Conservation (phyloP, 2,113 vertebrate genomes). For the Clupea harengus region DNA sequence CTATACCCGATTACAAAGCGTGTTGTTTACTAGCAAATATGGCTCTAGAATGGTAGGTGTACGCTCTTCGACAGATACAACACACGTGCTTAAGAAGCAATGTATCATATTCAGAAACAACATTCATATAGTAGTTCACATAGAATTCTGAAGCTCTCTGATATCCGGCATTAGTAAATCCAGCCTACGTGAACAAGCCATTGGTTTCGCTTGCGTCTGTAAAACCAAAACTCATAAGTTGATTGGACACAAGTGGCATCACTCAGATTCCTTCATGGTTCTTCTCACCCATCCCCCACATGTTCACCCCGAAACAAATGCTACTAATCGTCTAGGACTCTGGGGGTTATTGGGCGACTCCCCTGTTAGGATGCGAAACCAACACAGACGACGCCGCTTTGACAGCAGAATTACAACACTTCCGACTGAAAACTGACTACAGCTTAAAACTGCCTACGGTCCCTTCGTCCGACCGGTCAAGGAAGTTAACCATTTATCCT, state of each 20-base stretch:
- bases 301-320: constrained; percentile 24
- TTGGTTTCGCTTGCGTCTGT: constrained; percentile 50
- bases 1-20: neutral
- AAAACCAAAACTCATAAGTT: neutral
- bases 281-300: constrained; percentile 24
- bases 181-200: constrained; percentile 30
- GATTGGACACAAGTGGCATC: constrained; percentile 53
- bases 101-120: neutral
- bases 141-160: neutral
- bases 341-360: neutral
- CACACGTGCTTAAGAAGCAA: neutral
- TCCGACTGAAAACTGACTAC: neutral
- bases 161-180: neutral
- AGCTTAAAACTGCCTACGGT: neutral
- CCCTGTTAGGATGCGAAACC: neutral
- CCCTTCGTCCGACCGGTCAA: neutral
- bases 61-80: neutral
- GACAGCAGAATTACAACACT: neutral
- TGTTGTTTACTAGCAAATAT: neutral
- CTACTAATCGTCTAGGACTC: neutral
- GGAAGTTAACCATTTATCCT: neutral
- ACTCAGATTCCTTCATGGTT: constrained; percentile 23
- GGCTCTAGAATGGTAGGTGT: neutral
- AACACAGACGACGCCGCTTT: neutral
- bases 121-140: neutral